Evolutionary conservation across 2,888 invertebrate species (phyloP), one percentile per base, ranked within the genome.

Genomic region (Dynastes grantii): DNA sequence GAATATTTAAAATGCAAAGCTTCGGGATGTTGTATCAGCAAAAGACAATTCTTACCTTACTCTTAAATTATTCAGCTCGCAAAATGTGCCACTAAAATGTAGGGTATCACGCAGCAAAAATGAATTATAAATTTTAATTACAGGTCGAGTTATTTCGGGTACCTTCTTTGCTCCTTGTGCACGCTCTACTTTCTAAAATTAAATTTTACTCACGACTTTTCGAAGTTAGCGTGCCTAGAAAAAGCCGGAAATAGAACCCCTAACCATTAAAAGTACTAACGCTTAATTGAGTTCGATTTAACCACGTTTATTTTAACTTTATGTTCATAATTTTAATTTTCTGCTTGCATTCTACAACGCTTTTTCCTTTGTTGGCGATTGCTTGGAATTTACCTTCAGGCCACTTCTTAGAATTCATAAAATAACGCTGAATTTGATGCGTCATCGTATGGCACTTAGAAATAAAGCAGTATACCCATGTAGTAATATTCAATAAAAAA

Each of bases 101-200:
- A 29, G 27, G 63, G 29, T 32, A 9, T 29, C 27, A 11, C 29
- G 63, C 32, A 32, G 27, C 11, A 27, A 63, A 37, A 63, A 13
- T 32, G 63, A 63, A 63, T 63, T 32, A 32, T 63, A 63, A 63
- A 63, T 63, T 22, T 32, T 63, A 63, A 63, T 32, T 63, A 27
- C 29, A 32, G 29, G 6, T 63, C 27, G 29, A 63, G 63, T 2
- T 58, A 58, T 58, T 58, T 58, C n/a, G 22, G 55, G 55, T 8
- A 27, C 16, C 22, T 58, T 58, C 55, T 16, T 22, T 1, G 29
- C 32, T 29, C 13, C 63, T 11, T 63, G 27, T 5, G 11, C 29
- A 32, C 22, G 32, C 27, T 11, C 63, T 32, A 63, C 27, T 29
- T 29, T 63, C 63, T 63, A 63, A 63, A 63, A 63, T 63, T 63